Base-by-base conservation (phyloP, 2,113 vertebrate species). In the Polypterus senegalus region DNA sequence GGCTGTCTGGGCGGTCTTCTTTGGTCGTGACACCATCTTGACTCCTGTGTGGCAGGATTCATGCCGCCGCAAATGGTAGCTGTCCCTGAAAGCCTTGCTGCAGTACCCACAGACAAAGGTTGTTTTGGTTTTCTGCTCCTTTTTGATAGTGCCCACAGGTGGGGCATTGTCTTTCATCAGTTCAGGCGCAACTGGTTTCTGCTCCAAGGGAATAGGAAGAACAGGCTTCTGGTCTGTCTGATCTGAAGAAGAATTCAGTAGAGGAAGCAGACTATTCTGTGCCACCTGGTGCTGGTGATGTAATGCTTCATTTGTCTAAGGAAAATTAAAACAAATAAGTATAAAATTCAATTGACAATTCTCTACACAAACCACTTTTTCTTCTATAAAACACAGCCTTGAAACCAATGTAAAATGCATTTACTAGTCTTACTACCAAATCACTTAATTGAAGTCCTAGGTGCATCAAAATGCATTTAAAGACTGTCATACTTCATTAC, bases 31-130 rank as follows among this genome's bases (percentile, higher is more conserved):
- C 73, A 97, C 92, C 88, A 97, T 88, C 78, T 98, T 98, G 75
- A 95, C 93, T 63, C 94, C 93, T 54, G 95, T 98, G 79, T 98
- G 95, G 80, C 92, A 97, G 68, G 92, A 97, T 73, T 97, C 92
- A 0, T 98, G 95, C 74, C 94, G 89, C 70, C 95, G 89, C 76
- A 98, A 85, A 81, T 98, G 95, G 80, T 97, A 98, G 80, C 95
- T 97, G 85, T 97, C 95, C 73, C 94, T 90, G 82, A 98, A 98
- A 69, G 94, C 93, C 84, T 98, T 98, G 87, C 88, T 94, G 83
- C 95, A 98, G 81, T 97, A 97, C 73, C 91, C 92, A 67, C 94
- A 98, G 76, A 97, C 90, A 77, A 97, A 97, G 52, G 94, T 94
- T 48, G 95, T 97, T 86, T 97, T 97, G 71, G 90, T 90, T 69